Conservation (phyloP, 2,888 invertebrate species). For the Tetramorium bicarinatum region DNA sequence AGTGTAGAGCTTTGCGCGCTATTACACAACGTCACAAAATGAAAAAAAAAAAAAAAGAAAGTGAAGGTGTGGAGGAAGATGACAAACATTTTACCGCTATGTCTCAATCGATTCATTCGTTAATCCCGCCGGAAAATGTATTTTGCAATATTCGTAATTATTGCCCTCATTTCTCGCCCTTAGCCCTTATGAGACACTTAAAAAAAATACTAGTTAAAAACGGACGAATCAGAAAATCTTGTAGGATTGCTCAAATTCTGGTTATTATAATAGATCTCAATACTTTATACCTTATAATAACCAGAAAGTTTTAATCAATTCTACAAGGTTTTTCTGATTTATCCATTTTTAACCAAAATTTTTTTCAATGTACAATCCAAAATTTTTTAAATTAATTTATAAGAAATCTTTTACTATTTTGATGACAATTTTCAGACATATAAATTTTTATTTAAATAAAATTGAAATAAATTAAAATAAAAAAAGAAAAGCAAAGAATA, state of each 20-base stretch:
- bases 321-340: too few relatives aligned
- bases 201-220: too few relatives aligned
- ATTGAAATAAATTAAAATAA: too few relatives aligned
- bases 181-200: background rate
- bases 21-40: slow-evolving; percentile 2
- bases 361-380: background rate
- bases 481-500: too few relatives aligned
- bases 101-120: background rate
- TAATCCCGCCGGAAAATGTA: background rate
- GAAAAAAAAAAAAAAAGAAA: background rate
- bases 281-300: too few relatives aligned
- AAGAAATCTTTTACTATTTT: background rate
- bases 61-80: background rate
- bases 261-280: too few relatives aligned
- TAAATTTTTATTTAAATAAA: too few relatives aligned
- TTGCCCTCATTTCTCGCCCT: background rate
- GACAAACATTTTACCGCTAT: background rate
- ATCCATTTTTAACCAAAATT: too few relatives aligned
- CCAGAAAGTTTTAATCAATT: too few relatives aligned
- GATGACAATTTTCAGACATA: background rate
- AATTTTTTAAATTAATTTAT: background rate
- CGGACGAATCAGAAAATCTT: too few relatives aligned
- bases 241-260: too few relatives aligned
- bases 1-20: slow-evolving; percentile 47
- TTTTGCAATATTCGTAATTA: slow-evolving; percentile 1